Base-by-base conservation (phyloP, 2,797 vertebrate species). In the Arrhamphus sclerolepis region DNA sequence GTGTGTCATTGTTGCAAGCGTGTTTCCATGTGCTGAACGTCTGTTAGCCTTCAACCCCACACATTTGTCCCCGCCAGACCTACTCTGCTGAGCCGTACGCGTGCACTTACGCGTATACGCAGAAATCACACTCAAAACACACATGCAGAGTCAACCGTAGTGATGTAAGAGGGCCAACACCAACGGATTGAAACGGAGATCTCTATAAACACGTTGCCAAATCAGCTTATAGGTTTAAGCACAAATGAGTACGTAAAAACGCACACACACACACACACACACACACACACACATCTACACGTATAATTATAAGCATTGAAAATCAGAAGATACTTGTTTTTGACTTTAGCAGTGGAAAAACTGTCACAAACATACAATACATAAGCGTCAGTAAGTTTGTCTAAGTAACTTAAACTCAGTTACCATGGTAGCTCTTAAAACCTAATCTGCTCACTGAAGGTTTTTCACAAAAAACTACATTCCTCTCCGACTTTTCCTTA, bases 151-250 rank as follows among this genome's bases (percentile, higher is more conserved):
- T 17, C 13, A 26, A 66, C 64, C 76, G 74, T 69, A 49, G 66
- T 91, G 90, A 91, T 86, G 90, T 90, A 92, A 92, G 78, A 57
- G 48, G 63, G 72, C 77, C 81, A 84, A 88, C 86, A 78, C 75
- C 75, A 51, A 31, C 6, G 66, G 84, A 88, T 86, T 89, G 86
- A 89, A 90, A 88, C 77, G 26, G 69, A 82, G 85, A 90, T 89
- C 84, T 76, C 71, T 70, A 75, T 86, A 86, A 93, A 87, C 77
- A 81, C 19, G 81, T 88, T 84, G 88, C 70, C 80, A 84, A 85
- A 91, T 88, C 86, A 91, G 89, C 89, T 91, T 87, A 89, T 60
- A 80, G 87, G 72, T 80, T 82, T 78, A 75, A 87, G 66, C 80
- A 60, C 55, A 31, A 31, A 31, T 2, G 8, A 31, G 9, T 31